Evolutionary conservation across 2,888 invertebrate genomes (phyloP).

Genomic region (Conus canariensis): DNA sequence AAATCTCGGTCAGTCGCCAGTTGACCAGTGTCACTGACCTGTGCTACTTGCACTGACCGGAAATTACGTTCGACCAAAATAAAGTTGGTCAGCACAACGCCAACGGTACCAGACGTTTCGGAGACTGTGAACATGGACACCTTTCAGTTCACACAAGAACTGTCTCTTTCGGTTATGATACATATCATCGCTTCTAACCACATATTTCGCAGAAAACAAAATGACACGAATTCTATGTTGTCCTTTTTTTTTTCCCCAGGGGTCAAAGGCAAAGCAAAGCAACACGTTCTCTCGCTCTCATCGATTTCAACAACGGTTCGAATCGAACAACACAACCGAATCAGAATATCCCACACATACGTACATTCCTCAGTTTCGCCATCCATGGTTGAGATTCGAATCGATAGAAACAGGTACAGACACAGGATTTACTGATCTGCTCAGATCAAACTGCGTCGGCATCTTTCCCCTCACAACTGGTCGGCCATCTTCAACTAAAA

Average conservation of each 20-base stretch:
- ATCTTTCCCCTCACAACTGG: background rate
- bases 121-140: too few relatives aligned
- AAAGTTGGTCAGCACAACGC: background rate
- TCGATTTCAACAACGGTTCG: background rate
- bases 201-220: background rate
- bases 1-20: background rate
- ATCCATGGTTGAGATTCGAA: background rate
- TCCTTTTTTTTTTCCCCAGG: background rate
- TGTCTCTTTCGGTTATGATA: too few relatives aligned
- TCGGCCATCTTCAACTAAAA: constrained; percentile 38
- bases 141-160: too few relatives aligned
- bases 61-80: constrained; percentile 1
- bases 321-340: background rate
- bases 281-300: background rate
- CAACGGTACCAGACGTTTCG: background rate
- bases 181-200: too few relatives aligned
- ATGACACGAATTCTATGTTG: background rate
- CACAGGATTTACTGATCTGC: background rate
- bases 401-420: background rate
- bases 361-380: background rate
- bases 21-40: background rate
- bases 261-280: background rate
- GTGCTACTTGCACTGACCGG: background rate
- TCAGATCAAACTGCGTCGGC: background rate
- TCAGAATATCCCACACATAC: background rate